These are phyloP conservation scores for Seriola rivoliana DNA, from an alignment of 2,113 vertebrate species.

Conservation along the genomic window DNA sequence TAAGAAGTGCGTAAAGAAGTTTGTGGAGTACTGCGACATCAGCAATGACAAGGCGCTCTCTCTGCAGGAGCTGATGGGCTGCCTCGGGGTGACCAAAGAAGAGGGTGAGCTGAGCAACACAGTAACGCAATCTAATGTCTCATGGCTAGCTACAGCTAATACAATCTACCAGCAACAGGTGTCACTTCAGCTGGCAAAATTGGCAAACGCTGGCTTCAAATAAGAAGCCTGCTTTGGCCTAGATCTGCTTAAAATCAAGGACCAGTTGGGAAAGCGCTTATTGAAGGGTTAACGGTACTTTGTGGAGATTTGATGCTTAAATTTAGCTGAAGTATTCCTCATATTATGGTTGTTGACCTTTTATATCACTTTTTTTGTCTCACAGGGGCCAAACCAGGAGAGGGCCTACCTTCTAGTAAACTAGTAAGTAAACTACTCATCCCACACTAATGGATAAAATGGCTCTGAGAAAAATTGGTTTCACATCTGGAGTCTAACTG, in stretches of 20 bases:
- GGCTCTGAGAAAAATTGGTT: neutral
- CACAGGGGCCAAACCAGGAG: conserved; percentile 87
- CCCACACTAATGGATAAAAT: neutral
- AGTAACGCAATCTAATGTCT: neutral
- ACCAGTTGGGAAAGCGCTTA: neutral
- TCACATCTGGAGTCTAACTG: neutral
- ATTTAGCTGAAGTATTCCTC: neutral
- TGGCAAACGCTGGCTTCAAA: neutral
- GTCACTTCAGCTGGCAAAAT: neutral
- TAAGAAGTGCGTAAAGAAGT: conserved; percentile 97
- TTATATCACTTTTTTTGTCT: conserved; percentile 37
- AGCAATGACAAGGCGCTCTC: conserved; percentile 94
- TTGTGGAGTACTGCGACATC: conserved; percentile 96
- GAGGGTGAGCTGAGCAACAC: conserved; percentile 81
- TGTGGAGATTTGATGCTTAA: neutral
- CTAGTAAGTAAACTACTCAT: conserved; percentile 87
- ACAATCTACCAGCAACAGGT: neutral
- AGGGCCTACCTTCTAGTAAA: conserved; percentile 87
- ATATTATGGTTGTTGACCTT: conserved; percentile 32
- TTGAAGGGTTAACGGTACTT: neutral
- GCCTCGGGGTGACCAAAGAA: conserved; percentile 92
- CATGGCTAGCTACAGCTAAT: neutral
- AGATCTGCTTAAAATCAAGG: neutral
- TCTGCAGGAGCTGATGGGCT: conserved; percentile 94
- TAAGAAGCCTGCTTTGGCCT: neutral